phyloP scores from a whole-genome alignment of 2,888 invertebrate species.

The Zhengitettix transpicula region DNA sequence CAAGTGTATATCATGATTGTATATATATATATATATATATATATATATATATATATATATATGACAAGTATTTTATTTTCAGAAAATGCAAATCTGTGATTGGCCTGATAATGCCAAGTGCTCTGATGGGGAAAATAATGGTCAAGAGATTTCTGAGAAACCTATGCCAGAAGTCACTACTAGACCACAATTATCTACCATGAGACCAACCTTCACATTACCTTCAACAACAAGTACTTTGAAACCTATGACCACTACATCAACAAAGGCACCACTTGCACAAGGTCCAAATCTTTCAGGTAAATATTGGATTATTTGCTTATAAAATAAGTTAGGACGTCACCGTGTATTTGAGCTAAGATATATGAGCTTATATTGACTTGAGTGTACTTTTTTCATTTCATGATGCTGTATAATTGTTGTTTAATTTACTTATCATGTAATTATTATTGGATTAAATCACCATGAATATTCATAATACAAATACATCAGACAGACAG shows the following conservation, averaged over 20 bases:
- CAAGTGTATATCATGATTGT: too few relatives aligned
- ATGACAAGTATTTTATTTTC: conserved; percentile 8
- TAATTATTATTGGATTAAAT: too few relatives aligned
- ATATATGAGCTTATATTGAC: too few relatives aligned
- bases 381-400: too few relatives aligned
- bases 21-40: too few relatives aligned
- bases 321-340: too few relatives aligned
- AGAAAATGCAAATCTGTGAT: conserved; percentile 48
- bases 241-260: conserved; percentile 19
- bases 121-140: conserved; percentile 12
- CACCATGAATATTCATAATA: too few relatives aligned
- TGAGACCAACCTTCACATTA: conserved; percentile 15
- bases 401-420: too few relatives aligned
- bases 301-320: conserved; percentile 2
- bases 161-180: neutral
- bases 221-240: conserved; percentile 15
- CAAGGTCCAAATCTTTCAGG: conserved; percentile 22
- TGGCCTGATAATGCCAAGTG: conserved; percentile 54
- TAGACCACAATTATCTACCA: conserved; percentile 16
- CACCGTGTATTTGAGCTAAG: too few relatives aligned
- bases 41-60: too few relatives aligned
- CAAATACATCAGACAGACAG: too few relatives aligned
- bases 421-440: too few relatives aligned
- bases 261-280: conserved; percentile 26
- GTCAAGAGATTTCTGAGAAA: conserved; percentile 15